phyloP scores from a whole-genome alignment of 2,888 invertebrate genomes.

The Phragmatobia fuliginosa region DNA sequence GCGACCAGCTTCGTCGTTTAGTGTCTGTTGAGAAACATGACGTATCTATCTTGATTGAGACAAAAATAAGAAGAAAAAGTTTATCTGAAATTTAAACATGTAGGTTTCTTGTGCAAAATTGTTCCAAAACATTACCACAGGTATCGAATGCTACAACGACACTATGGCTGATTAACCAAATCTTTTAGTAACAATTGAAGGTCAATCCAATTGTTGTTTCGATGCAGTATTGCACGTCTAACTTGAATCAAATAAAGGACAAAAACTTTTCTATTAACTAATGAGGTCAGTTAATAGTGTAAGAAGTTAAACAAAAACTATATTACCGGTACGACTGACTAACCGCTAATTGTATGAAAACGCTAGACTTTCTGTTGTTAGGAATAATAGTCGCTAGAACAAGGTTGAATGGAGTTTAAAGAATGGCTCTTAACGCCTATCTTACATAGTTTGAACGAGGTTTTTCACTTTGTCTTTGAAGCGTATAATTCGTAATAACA shows the following conservation, averaged over 20 bases:
- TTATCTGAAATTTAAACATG: not conserved
- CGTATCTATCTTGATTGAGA: constrained; percentile 59
- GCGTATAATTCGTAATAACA: constrained; percentile 17
- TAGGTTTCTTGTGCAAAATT: not conserved
- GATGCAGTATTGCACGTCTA: constrained; percentile 66
- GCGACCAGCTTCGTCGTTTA: constrained; percentile 57
- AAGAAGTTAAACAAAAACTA: constrained; percentile 75
- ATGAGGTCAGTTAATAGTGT: constrained; percentile 71
- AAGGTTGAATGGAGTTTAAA: constrained; percentile 38
- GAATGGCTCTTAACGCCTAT: constrained; percentile 1
- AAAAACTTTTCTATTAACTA: constrained; percentile 64
- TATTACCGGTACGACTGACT: constrained; percentile 65
- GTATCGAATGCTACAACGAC: constrained; percentile 29
- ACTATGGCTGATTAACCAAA: constrained; percentile 50
- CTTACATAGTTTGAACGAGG: not conserved
- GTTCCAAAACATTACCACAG: constrained; percentile 30
- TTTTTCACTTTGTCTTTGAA: not conserved
- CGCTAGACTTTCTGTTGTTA: constrained; percentile 61
- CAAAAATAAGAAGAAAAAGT: constrained; percentile 18
- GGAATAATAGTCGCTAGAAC: constrained; percentile 45
- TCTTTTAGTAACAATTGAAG: constrained; percentile 68
- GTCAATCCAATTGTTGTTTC: constrained; percentile 68
- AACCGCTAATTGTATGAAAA: constrained; percentile 71
- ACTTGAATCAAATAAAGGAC: constrained; percentile 62
- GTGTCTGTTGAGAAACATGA: constrained; percentile 62